phyloP scores from a whole-genome alignment of 2,113 vertebrate species.

The Ailuropoda melanoleuca region DNA sequence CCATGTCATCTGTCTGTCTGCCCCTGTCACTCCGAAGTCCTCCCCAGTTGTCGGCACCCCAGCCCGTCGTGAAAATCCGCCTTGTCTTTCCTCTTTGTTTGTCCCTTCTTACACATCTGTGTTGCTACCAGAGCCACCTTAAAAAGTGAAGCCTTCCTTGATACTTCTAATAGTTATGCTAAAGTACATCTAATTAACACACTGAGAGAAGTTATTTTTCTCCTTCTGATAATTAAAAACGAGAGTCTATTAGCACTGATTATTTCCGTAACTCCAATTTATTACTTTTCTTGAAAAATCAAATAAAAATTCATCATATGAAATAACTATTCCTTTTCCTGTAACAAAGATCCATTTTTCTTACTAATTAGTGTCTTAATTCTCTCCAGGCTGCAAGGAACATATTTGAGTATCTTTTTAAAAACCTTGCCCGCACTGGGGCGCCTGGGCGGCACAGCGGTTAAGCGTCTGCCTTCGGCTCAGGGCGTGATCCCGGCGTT shows the following conservation, averaged over 20 bases:
- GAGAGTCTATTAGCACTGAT: not conserved
- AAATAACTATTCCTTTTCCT: not conserved
- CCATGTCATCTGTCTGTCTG: not conserved
- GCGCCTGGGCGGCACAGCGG: no score
- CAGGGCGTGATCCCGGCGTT: no score
- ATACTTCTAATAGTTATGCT: not conserved
- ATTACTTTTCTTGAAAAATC: constrained; percentile 3
- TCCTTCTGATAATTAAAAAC: constrained; percentile 18
- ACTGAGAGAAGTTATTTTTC: not conserved
- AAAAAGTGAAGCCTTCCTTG: not conserved
- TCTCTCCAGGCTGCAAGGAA: not conserved
- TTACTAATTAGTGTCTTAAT: not conserved
- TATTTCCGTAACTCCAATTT: not conserved
- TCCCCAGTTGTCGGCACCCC: not conserved
- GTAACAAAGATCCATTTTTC: not conserved
- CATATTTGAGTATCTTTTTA: not conserved
- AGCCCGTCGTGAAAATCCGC: not conserved
- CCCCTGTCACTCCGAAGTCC: not conserved
- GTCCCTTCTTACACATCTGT: not conserved
- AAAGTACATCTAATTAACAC: not conserved
- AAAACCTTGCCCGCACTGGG: not conserved
- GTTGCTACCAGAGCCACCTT: not conserved
- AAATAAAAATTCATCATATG: constrained; percentile 13
- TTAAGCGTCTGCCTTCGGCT: no score
- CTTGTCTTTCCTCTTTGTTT: not conserved